Evolutionary conservation across 2,888 invertebrate genomes (phyloP).

Genomic region (Plagodis pulveraria): DNA sequence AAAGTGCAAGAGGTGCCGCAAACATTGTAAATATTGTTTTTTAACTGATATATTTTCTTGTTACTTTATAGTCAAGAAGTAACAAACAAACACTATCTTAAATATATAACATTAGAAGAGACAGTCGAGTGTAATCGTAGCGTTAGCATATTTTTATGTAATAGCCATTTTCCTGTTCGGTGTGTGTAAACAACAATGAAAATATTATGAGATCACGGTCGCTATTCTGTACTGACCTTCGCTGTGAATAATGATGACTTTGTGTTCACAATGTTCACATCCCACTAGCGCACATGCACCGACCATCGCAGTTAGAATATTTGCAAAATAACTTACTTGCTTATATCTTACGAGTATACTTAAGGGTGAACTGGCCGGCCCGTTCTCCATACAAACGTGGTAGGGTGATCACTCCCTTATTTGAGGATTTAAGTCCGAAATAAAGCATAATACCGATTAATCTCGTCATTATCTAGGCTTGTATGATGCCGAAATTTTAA

Average conservation of each 20-base stretch:
- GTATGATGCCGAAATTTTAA: too few relatives aligned
- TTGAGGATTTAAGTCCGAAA: too few relatives aligned
- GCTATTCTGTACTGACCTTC: slow-evolving; percentile 16
- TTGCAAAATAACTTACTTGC: too few relatives aligned
- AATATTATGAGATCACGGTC: slow-evolving; percentile 15
- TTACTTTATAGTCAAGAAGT: not conserved
- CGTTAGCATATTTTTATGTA: not conserved
- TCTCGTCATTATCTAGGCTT: too few relatives aligned
- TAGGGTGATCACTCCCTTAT: too few relatives aligned
- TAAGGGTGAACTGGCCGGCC: too few relatives aligned
- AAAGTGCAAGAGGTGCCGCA: slow-evolving; percentile 73
- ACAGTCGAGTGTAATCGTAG: too few relatives aligned
- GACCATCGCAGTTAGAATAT: too few relatives aligned
- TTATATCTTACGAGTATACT: too few relatives aligned
- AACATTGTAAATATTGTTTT: slow-evolving; percentile 64
- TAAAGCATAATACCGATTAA: too few relatives aligned
- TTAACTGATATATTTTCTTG: not conserved
- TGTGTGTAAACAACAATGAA: slow-evolving; percentile 1
- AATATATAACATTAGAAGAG: not conserved
- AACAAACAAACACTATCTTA: not conserved
- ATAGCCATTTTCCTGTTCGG: not conserved
- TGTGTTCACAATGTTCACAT: slow-evolving; percentile 1
- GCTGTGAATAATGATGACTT: slow-evolving; percentile 2
- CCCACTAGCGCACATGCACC: not conserved
- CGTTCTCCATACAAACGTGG: too few relatives aligned